Percentiles rank a stretch among this genome's conserved stretches.
Evolutionary conservation across 2,888 invertebrate species (phyloP).

Genomic region (Rosalia funebris): DNA sequence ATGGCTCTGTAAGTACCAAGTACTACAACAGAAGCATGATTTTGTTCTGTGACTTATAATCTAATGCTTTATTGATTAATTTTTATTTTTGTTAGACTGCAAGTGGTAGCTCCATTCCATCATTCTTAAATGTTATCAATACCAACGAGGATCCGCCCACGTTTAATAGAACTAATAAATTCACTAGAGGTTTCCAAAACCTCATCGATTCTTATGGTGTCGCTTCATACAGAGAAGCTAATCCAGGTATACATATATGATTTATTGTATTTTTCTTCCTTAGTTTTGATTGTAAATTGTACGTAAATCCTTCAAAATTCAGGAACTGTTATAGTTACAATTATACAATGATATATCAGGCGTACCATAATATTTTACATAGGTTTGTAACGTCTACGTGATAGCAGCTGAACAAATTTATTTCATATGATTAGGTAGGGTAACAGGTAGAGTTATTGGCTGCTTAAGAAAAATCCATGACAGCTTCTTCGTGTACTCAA

Average conservation of each 20-base stretch:
- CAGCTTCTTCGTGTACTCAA: too few species aligned
- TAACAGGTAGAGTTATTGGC: too few species aligned
- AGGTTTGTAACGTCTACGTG: too few species aligned
- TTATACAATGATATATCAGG: too few species aligned
- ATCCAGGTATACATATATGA: constrained; percentile 66
- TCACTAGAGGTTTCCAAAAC: constrained; percentile 78
- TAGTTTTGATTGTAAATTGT: too few species aligned
- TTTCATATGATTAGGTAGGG: too few species aligned
- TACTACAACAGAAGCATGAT: constrained; percentile 4
- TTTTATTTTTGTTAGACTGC: constrained; percentile 59
- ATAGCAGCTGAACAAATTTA: too few species aligned
- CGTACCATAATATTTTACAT: too few species aligned
- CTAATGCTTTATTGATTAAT: constrained; percentile 20
- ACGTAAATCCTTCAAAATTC: too few species aligned
- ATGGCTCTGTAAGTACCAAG: constrained; percentile 76
- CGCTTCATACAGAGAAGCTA: constrained; percentile 79
- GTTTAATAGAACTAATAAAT: constrained; percentile 78
- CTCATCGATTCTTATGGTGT: constrained; percentile 82
- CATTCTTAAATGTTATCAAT: constrained; percentile 77
- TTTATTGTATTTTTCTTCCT: constrained; percentile 2
- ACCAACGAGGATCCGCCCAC: constrained; percentile 76
- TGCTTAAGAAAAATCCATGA: too few species aligned
- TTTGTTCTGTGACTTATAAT: constrained; percentile 18
- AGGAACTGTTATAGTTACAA: too few species aligned
- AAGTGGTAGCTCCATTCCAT: constrained; percentile 75